These are phyloP conservation scores for Nomada goodeniana DNA, from an alignment of 2,888 invertebrate genomes.

Conservation along the genomic window DNA sequence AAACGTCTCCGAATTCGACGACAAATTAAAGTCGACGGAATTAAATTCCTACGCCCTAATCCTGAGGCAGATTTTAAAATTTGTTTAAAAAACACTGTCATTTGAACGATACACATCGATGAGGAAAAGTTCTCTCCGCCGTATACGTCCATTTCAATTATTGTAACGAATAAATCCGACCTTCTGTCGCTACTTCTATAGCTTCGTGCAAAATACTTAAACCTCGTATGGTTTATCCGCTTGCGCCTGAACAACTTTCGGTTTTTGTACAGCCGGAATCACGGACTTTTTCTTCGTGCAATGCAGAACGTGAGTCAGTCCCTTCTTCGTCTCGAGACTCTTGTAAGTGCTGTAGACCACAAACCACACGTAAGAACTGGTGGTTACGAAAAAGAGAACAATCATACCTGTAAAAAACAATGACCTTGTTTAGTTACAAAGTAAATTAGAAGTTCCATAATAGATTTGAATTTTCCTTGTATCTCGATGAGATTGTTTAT, in stretches of 20 bases:
- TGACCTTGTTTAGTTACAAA: background rate
- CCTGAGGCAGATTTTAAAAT: conserved; percentile 6
- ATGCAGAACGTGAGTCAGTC: conserved; percentile 80
- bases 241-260: conserved; percentile 54
- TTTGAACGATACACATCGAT: conserved; percentile 2
- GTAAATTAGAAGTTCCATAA: background rate
- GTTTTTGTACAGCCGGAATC: conserved; percentile 49
- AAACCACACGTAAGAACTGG: conserved; percentile 82
- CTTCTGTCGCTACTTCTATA: conserved; percentile 37
- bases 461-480: background rate
- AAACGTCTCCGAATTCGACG: background rate
- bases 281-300: conserved; percentile 72
- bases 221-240: conserved; percentile 73
- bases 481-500: background rate
- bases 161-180: conserved; percentile 43
- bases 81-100: conserved; percentile 52
- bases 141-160: conserved; percentile 3
- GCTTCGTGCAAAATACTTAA: conserved; percentile 54
- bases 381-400: conserved; percentile 71
- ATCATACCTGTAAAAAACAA: conserved; percentile 72
- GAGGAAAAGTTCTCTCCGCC: background rate
- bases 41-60: conserved; percentile 1
- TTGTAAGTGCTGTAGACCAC: conserved; percentile 84
- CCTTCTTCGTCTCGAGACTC: conserved; percentile 81
- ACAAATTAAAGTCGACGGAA: background rate